phyloP scores from a whole-genome alignment of 2,797 vertebrate species.

The Rhinogobio ventralis region DNA sequence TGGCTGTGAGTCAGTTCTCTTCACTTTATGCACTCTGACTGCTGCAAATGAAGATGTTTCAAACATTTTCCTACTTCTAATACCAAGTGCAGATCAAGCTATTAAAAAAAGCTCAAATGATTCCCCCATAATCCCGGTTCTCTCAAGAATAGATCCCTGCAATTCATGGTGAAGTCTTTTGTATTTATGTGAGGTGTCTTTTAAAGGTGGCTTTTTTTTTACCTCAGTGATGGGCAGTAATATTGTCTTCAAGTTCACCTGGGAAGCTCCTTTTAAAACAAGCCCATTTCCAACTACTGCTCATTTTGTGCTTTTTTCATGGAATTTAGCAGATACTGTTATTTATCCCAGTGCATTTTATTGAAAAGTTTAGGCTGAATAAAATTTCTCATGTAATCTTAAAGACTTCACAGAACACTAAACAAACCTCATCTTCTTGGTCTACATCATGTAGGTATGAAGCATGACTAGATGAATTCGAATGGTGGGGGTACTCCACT shows the following conservation, averaged over 20 bases:
- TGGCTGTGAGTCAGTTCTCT: slow-evolving; percentile 58
- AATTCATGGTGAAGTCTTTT: slow-evolving; percentile 67
- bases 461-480: not conserved
- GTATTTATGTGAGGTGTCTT: slow-evolving; percentile 73
- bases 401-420: slow-evolving; percentile 19
- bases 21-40: not conserved
- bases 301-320: not conserved
- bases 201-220: slow-evolving; percentile 67
- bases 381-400: slow-evolving; percentile 60
- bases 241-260: slow-evolving; percentile 58
- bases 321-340: slow-evolving; percentile 21
- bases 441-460: slow-evolving; percentile 28
- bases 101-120: slow-evolving; percentile 64
- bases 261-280: not conserved
- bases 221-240: not conserved
- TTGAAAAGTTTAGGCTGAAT: slow-evolving; percentile 34
- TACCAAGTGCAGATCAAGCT: slow-evolving; percentile 69
- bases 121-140: slow-evolving; percentile 59
- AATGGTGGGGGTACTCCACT: not conserved
- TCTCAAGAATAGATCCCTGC: slow-evolving; percentile 48
- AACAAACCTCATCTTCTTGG: slow-evolving; percentile 2
- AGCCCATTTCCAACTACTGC: not conserved
- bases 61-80: slow-evolving; percentile 58
- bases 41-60: slow-evolving; percentile 63
- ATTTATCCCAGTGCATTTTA: not conserved